These are phyloP conservation scores for Acrossocheilus fasciatus DNA, from an alignment of 2,797 vertebrate species.

Conservation along the genomic window DNA sequence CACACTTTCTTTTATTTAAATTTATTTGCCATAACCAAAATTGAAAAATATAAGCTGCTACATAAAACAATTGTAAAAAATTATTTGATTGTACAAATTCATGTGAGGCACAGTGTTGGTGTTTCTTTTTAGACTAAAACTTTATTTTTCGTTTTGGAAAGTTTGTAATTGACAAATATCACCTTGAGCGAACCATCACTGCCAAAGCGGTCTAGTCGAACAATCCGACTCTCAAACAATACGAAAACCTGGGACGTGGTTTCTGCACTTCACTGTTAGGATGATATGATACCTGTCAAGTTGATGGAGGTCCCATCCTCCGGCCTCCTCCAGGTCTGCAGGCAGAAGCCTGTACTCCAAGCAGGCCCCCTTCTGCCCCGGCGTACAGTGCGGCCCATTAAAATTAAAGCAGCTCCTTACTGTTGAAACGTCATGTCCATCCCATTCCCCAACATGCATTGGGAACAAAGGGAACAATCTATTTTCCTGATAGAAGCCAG, in stretches of 20 bases:
- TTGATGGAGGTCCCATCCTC: slow-evolving; percentile 56
- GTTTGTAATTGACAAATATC: slow-evolving; percentile 43
- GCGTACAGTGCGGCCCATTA: slow-evolving; percentile 59
- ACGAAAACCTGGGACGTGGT: slow-evolving; percentile 24
- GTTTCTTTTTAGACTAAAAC: slow-evolving; percentile 14
- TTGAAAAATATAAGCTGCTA: neutral
- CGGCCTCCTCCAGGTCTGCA: slow-evolving; percentile 52
- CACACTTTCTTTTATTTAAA: neutral
- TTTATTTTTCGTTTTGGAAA: slow-evolving; percentile 31
- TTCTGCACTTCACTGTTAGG: slow-evolving; percentile 49
- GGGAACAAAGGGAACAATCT: slow-evolving; percentile 92
- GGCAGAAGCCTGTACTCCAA: slow-evolving; percentile 37
- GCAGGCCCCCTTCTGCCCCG: slow-evolving; percentile 17
- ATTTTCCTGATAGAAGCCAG: slow-evolving; percentile 93
- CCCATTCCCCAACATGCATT: slow-evolving; percentile 83
- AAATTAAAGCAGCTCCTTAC: slow-evolving; percentile 76
- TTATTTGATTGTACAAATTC: neutral
- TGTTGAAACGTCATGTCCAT: slow-evolving; percentile 76
- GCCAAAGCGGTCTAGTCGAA: slow-evolving; percentile 27
- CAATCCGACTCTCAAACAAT: slow-evolving; percentile 7
- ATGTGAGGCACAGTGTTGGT: neutral
- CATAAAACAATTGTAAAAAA: neutral
- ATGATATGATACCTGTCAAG: slow-evolving; percentile 61
- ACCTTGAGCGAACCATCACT: slow-evolving; percentile 43
- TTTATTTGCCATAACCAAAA: neutral